Conservation (phyloP, 2,797 vertebrate genomes). For the Diplodus sargus region DNA sequence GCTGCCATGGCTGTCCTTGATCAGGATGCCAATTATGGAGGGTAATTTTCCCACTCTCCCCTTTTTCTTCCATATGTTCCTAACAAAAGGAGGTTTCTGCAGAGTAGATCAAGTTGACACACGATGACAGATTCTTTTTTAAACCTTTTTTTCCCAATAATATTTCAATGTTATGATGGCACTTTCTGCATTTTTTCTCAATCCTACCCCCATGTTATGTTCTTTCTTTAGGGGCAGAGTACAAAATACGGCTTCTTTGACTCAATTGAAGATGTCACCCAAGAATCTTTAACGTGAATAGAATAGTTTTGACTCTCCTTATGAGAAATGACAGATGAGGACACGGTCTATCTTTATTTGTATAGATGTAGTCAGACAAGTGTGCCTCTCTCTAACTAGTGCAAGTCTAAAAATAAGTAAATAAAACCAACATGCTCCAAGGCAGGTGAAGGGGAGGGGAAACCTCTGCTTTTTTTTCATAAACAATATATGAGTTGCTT, state of each 20-base stretch:
- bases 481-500: conserved; percentile 99
- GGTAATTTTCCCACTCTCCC: conserved; percentile 91
- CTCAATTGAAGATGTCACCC: conserved; percentile 97
- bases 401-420: conserved; percentile 98
- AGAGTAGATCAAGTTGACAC: conserved; percentile 93
- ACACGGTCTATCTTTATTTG: conserved; percentile 95
- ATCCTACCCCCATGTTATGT: conserved; percentile 85
- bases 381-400: conserved; percentile 92
- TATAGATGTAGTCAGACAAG: conserved; percentile 95
- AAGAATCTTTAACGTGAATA: conserved; percentile 97
- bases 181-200: conserved; percentile 91
- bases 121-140: conserved; percentile 91
- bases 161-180: conserved; percentile 88
- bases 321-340: conserved; percentile 97
- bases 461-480: conserved; percentile 88
- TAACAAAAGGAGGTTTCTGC: conserved; percentile 80
- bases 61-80: conserved; percentile 84
- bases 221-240: conserved; percentile 75
- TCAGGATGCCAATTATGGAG: conserved; percentile 95
- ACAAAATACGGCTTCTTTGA: conserved; percentile 88
- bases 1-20: conserved; percentile 89
- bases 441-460: conserved; percentile 83
- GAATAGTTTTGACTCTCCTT: conserved; percentile 96
- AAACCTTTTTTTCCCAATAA: conserved; percentile 67
- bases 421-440: conserved; percentile 86